Base-by-base conservation (phyloP, 2,113 vertebrate genomes). In the Campylomormyrus numenius region DNA sequence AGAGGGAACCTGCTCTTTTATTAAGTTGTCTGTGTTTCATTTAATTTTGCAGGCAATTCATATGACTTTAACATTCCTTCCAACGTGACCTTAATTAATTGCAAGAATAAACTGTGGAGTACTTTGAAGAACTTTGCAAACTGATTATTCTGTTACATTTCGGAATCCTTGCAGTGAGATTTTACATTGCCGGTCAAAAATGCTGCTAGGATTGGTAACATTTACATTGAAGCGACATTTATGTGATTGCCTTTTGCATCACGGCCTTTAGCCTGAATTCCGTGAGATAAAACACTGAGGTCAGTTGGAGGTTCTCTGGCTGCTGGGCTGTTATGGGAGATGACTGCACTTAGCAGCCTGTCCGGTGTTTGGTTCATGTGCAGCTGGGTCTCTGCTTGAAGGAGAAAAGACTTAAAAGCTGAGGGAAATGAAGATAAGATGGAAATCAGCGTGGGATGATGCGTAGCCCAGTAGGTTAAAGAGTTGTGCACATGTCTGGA, bases 31-130 rank as follows among this genome's bases (percentile, higher is more conserved):
- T 31, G n/a, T 88, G 19, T 58, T 42, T 50, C 24, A 87, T 87
- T 53, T 53, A 27, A 87, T 87, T 53, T 87, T 45, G 84, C 85
- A 87, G 85, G 49, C 48, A 87, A 85, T 48, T 85, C 83, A 46
- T 85, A 48, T 85, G n/a, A 84, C 42, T 84, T 46, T 45, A 45
- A 46, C 83, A 46, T 85, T 85, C 83, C 83, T 24, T 46, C 45
- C 8, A 21, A 85, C 10, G 45, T 85, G 83, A 48, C 39, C 39
- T 85, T 42, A 80, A 80, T 80, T 80, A 80, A 80, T 80, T 7
- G 74, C 35, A 80, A 80, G 17, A 80, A 80, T 42, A 80, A 80
- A 42, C 74, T 80, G 17, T 80, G 31, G 13, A 80, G 74, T 80
- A 39, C 74, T 80, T 80, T 80, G 35, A 80, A 39, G 35, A 35